Evolutionary conservation across 2,113 vertebrate genomes (phyloP).

Genomic region (Hippocampus abdominalis): DNA sequence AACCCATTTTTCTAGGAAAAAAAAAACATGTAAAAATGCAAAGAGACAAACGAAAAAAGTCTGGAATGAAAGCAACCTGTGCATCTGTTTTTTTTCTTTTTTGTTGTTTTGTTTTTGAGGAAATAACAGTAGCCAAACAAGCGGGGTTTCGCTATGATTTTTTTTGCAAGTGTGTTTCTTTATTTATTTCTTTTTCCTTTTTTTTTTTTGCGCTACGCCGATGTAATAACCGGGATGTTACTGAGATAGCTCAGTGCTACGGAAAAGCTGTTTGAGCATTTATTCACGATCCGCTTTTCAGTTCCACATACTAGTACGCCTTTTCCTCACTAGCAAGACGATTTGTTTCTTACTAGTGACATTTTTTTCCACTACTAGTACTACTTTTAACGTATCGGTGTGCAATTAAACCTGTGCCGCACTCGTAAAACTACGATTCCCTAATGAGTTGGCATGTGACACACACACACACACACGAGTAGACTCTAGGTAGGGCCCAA

Average conservation of each 20-base stretch:
- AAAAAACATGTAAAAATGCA: constrained; percentile 21
- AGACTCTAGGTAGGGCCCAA: too few relatives aligned
- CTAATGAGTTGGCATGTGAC: too few relatives aligned
- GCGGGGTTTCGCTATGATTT: constrained; percentile 1
- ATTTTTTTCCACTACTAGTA: too few relatives aligned
- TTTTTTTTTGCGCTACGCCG: constrained; percentile 62
- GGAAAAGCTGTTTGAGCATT: neutral
- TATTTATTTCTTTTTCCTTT: constrained; percentile 37
- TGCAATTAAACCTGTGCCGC: too few relatives aligned
- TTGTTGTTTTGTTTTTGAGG: constrained; percentile 53
- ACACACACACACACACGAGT: too few relatives aligned
- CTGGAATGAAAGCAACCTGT: constrained; percentile 68
- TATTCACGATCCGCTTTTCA: neutral
- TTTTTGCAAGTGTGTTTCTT: constrained; percentile 51
- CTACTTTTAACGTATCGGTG: too few relatives aligned
- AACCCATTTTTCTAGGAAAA: constrained; percentile 49
- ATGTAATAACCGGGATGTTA: constrained; percentile 41
- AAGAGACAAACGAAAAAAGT: constrained; percentile 45
- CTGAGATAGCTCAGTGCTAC: constrained; percentile 57
- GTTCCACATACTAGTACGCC: neutral
- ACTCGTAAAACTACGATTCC: too few relatives aligned
- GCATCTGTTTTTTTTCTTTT: constrained; percentile 53
- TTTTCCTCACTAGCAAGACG: neutral
- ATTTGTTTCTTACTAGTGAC: neutral
- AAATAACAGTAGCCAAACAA: constrained; percentile 48